These are phyloP conservation scores for Luehdorfia chinensis DNA, from an alignment of 1,140 invertebrate genomes.

Conservation along the genomic window DNA sequence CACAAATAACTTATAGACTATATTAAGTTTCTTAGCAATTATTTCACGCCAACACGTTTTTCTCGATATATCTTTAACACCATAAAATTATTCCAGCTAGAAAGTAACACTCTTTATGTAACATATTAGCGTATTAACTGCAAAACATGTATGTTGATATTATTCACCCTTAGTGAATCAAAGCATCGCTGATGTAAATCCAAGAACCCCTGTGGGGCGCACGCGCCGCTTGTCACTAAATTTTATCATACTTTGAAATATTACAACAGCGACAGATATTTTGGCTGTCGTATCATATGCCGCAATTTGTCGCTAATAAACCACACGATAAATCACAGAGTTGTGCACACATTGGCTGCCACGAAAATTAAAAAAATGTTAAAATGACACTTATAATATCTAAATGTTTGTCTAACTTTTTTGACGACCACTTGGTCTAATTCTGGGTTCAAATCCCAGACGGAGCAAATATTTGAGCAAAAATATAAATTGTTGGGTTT, in stretches of 20 bases:
- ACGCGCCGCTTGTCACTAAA: slow-evolving; percentile 52
- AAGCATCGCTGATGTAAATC: slow-evolving; percentile 14
- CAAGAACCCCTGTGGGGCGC: slow-evolving; percentile 44
- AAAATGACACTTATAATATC: not conserved
- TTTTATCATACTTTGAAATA: slow-evolving; percentile 37
- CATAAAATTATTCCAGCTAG: too few relatives aligned
- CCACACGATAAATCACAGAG: slow-evolving; percentile 1
- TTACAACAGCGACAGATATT: slow-evolving; percentile 46
- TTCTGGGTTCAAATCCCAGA: too few relatives aligned
- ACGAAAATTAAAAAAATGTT: too few relatives aligned
- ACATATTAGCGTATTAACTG: slow-evolving; percentile 11
- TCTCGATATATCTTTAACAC: too few relatives aligned
- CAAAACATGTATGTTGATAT: slow-evolving; percentile 21
- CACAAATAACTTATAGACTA: too few relatives aligned
- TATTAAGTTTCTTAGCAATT: too few relatives aligned
- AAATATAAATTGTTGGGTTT: too few relatives aligned
- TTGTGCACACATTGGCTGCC: not conserved
- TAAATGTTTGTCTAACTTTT: too few relatives aligned
- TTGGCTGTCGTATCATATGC: slow-evolving; percentile 61
- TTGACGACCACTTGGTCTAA: too few relatives aligned
- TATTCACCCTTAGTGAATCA: slow-evolving; percentile 27
- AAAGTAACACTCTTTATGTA: too few relatives aligned
- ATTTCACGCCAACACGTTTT: too few relatives aligned
- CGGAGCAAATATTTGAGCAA: too few relatives aligned
- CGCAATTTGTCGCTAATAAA: slow-evolving; percentile 29